phyloP scores from a whole-genome alignment of 2,888 invertebrate species.

The Metalampra italica region DNA sequence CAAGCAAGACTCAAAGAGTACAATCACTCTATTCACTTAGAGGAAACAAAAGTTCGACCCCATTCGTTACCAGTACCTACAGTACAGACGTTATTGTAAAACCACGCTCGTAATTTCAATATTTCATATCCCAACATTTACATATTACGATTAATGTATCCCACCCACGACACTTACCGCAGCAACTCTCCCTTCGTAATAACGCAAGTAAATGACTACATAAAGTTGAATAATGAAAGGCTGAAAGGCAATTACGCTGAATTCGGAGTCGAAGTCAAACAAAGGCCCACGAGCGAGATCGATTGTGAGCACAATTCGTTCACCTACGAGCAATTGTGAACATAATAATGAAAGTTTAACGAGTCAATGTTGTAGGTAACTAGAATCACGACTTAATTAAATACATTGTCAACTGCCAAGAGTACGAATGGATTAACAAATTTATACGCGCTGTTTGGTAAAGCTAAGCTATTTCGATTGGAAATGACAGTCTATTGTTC shows the following conservation, averaged over 20 bases:
- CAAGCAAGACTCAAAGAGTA: background rate
- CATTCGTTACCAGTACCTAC: constrained; percentile 19
- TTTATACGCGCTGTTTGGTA: constrained; percentile 35
- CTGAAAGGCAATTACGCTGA: constrained; percentile 78
- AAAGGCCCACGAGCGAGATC: constrained; percentile 70
- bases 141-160: constrained; percentile 77
- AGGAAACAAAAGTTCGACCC: constrained; percentile 35
- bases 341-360: constrained; percentile 76
- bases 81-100: constrained; percentile 48
- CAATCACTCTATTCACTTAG: constrained; percentile 8
- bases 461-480: constrained; percentile 40
- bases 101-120: constrained; percentile 64
- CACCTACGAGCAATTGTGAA: constrained; percentile 73
- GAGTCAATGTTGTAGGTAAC: constrained; percentile 55
- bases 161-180: constrained; percentile 70
- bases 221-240: constrained; percentile 78
- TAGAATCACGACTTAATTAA: constrained; percentile 56
- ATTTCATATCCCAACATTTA: constrained; percentile 71
- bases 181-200: constrained; percentile 71
- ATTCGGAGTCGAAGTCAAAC: constrained; percentile 76
- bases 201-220: constrained; percentile 77
- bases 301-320: constrained; percentile 71
- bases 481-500: constrained; percentile 38
- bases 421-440: constrained; percentile 30
- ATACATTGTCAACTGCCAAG: constrained; percentile 61